These are phyloP conservation scores for Perca flavescens DNA, from an alignment of 2,113 vertebrate species.

Conservation along the genomic window DNA sequence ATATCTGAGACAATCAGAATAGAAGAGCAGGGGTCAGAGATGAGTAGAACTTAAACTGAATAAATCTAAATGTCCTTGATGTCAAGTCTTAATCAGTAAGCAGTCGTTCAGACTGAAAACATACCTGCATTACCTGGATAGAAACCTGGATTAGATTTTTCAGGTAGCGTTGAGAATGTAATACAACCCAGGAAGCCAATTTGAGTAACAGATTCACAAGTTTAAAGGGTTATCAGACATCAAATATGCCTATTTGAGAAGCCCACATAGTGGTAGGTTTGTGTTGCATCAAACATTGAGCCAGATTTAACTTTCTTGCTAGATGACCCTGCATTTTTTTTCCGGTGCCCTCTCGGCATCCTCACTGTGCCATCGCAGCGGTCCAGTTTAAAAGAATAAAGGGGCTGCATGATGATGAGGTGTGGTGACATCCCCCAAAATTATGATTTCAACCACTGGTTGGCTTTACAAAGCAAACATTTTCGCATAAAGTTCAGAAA, in stretches of 20 bases:
- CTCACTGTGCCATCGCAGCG: not conserved
- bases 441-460: not conserved
- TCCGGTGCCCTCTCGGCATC: too few relatives aligned
- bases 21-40: conserved; percentile 25
- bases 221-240: not conserved
- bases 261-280: too few relatives aligned
- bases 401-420: not conserved
- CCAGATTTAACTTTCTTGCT: not conserved
- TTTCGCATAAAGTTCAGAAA: not conserved
- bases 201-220: not conserved
- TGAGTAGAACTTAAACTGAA: not conserved
- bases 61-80: not conserved
- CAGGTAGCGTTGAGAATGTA: not conserved
- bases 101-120: not conserved
- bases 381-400: not conserved
- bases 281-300: not conserved
- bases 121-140: not conserved
- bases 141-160: not conserved
- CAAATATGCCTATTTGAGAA: not conserved
- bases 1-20: conserved; percentile 85
- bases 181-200: not conserved
- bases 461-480: not conserved
- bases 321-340: not conserved
- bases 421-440: not conserved
- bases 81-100: not conserved